These are phyloP conservation scores for Calliphora vomitoria DNA, from an alignment of 2,888 invertebrate genomes.

Conservation along the genomic window DNA sequence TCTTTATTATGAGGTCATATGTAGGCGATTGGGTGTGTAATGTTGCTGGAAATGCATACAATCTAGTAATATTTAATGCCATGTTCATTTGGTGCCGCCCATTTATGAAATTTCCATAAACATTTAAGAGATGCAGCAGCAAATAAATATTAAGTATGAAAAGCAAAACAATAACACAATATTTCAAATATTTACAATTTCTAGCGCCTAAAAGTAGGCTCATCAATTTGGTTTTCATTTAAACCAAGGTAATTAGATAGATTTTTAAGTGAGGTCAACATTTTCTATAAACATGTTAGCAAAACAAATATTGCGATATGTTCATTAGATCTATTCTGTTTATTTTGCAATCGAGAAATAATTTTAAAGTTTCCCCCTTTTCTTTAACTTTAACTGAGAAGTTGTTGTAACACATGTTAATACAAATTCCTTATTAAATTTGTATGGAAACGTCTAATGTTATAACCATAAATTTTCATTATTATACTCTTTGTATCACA, in stretches of 20 bases:
- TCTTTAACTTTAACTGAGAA: too few relatives aligned
- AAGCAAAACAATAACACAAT: too few relatives aligned
- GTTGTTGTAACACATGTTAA: too few relatives aligned
- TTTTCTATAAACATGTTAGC: too few relatives aligned
- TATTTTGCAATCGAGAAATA: too few relatives aligned
- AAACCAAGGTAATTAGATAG: too few relatives aligned
- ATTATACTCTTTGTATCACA: neutral
- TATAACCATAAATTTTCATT: neutral
- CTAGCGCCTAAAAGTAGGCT: constrained; percentile 19
- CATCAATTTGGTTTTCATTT: neutral
- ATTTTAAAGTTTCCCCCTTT: too few relatives aligned
- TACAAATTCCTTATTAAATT: too few relatives aligned
- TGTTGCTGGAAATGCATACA: neutral
- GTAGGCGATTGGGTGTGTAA: too few relatives aligned
- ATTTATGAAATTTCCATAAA: neutral
- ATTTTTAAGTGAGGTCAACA: too few relatives aligned
- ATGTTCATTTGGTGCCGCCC: constrained; percentile 13
- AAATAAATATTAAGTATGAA: neutral
- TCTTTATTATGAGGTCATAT: neutral
- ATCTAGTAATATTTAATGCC: constrained; percentile 12
- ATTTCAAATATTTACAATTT: neutral
- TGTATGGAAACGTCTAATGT: neutral
- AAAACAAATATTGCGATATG: too few relatives aligned
- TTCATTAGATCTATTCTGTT: too few relatives aligned
- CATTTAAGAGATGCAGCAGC: neutral